Base-by-base conservation (phyloP, 1,140 invertebrate species). In the Colletes latitarsis region DNA sequence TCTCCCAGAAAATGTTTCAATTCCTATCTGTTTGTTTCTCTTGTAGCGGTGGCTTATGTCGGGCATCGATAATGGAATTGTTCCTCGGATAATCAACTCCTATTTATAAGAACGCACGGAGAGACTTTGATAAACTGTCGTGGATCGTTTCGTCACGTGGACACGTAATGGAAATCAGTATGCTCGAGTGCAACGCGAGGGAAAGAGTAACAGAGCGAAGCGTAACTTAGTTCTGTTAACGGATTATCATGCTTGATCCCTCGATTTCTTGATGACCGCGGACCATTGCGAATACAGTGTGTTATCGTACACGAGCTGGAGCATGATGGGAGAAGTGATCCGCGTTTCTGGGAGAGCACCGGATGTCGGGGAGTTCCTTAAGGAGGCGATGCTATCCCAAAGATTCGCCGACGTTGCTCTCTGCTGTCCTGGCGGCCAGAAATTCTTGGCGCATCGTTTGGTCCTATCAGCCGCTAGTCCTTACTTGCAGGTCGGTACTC, bases 381-480 rank as follows among this genome's bases (percentile, higher is more conserved):
- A 85, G 69, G 90, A 92, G 60, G 87, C 89, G 8, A 92, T 92
- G 88, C 43, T 90, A 21, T 90, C 91, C 8, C 91, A 91, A 73
- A 89, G 84, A 58, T 92, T 91, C 81, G 91, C 91, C n/a, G 92
- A 92, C 60, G 91, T 92, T 30, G 88, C 86, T 5, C 85, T 92
- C 21, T 92, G 91, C 70, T 92, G 92, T 69, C 88, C 90, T 1
- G 91, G 89, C 12, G 90, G 90, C 3, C 89, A 91, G n/a, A 89
- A 83, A 66, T 92, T 93, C 76, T 68, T 91, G 14, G 95, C 92
- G 4, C 91, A 93, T 82, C 88, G 91, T 0, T 64, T 93, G 19
- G 92, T 93, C 6, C 82, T 93, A 1, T 92, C 92, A 1, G 91
- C 92, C 0, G 90, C 91, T 14, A 93, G 92, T 78, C 89, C 90